Percentiles rank a stretch among this genome's conserved stretches.
Conservation (phyloP, 2,797 vertebrate genomes). For the Mallotus villosus region DNA sequence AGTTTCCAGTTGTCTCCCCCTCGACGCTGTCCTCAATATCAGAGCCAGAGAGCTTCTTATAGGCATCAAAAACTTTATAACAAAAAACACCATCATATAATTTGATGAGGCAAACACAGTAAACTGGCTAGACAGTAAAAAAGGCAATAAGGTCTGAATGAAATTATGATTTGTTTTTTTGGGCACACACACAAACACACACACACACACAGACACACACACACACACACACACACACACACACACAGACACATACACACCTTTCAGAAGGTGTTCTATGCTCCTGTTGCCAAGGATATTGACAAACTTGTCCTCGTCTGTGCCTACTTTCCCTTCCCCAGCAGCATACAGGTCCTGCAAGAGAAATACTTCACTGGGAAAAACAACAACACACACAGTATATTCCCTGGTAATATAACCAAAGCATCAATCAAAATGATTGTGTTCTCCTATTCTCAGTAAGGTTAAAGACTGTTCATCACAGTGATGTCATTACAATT, state of each 20-base stretch:
- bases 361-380: not conserved
- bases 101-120: not conserved
- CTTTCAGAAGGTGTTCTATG: constrained; percentile 82
- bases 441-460: not conserved
- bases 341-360: constrained; percentile 86
- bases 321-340: constrained; percentile 90
- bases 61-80: constrained; percentile 87
- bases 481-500: not conserved
- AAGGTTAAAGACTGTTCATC: not conserved
- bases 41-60: constrained; percentile 87
- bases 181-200: not conserved
- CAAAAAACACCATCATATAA: not conserved
- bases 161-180: not conserved
- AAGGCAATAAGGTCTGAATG: not conserved
- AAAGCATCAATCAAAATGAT: not conserved
- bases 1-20: constrained; percentile 87
- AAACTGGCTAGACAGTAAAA: not conserved
- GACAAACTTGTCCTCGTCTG: constrained; percentile 93
- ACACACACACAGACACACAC: constrained; percentile 23
- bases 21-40: constrained; percentile 91
- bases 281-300: constrained; percentile 91
- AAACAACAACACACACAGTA: constrained; percentile 32
- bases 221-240: constrained; percentile 52
- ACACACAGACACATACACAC: constrained; percentile 62
- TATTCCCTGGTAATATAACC: constrained; percentile 10